Base-by-base conservation (phyloP, 2,113 vertebrate genomes). In the Platichthys stellatus region DNA sequence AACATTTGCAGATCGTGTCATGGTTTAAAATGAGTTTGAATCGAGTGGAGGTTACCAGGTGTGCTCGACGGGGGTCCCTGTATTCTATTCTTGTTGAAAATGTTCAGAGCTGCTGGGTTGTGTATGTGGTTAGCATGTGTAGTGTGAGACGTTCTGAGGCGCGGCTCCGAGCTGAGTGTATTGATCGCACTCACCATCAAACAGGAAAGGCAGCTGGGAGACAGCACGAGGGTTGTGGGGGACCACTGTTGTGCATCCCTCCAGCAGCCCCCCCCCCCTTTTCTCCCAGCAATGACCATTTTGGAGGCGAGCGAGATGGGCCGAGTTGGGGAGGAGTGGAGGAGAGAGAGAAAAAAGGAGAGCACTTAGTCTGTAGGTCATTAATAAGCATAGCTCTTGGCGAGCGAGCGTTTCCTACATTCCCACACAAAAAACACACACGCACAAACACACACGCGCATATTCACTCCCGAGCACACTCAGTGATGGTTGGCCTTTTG, bases 351-450 rank as follows among this genome's bases (percentile, higher is more conserved):
- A 7, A 65, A 76, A 86, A 69, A 67, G 74, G 89, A 86, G 83
- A 81, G 68, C 88, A 89, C 87, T 87, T 89, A 81, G 86, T 89
- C 91, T 86, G 81, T 76, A 83, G 89, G 85, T 90, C 90, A 90
- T 93, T 94, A 92, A 92, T 91, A 92, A 92, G 92, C 88, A 83
- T 85, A 82, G 92, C 88, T 83, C 90, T 94, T 92, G 90, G 88
- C 88, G 24, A 82, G 86, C 78, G 64, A 86, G 87, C 58, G 81
- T 89, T 87, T 92, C 89, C 84, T 86, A 89, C 79, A 85, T 88
- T 89, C 86, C 84, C 79, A 87, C 87, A 87, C 63, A 83, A 26
- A 14, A 58, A 28, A 26, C 26, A 26, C 71, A 66, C 74, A 74
- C 1, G 60, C 80, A 68, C 76, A 90, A 73, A 83, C 80, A 86